Evolutionary conservation across 1,140 invertebrate genomes (phyloP), one percentile per base, ranked within the genome.

Genomic region (Trichonephila clavata): DNA sequence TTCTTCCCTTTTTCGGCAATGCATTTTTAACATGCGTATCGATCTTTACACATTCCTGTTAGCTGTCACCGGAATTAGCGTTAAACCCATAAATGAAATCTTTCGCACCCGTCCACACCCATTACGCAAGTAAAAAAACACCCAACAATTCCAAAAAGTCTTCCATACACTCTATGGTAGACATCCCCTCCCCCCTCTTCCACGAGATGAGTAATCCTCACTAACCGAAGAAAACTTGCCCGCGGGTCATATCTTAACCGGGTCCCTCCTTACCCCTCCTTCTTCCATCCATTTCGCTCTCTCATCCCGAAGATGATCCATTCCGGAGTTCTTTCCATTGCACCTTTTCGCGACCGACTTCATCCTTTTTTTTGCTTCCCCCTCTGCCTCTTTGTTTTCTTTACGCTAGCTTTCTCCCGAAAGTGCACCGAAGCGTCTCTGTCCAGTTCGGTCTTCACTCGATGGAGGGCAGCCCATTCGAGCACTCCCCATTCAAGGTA

Each of bases 391-490:
- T 32, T 80, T 39, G 59, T 63, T 39, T 16, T 68, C 83, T 27
- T 27, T 32, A 16, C 83, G 27, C 80, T 18, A 27, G n/a, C 50
- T 80, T 24, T 84, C 80, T 91, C 77, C 60, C 80, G 32, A 77
- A 77, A 77, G 60, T 24, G 65, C 89, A 86, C 20, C 50, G 83
- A 59, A 92, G 91, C 91, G 91, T 92, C 77, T 81, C 89, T 57
- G 68, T 77, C 88, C 88, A 61, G 65, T 57, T 39, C 88, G 50
- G 71, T 81, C n/a, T 32, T 13, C 68, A 50, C 39, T 39, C 63
- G 61, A 60, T 90, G 68, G 89, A 88, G 27, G 81, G 86, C 63
- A 65, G 60, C 63, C 60, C 32, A 32, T 77, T 39, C 24, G 39
- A 50, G 20, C 61, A 57, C 87, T 57, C 87, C 43, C 24, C 87